These are phyloP conservation scores for Ryuthela nishihirai DNA, from an alignment of 2,888 invertebrate genomes.

Conservation along the genomic window DNA sequence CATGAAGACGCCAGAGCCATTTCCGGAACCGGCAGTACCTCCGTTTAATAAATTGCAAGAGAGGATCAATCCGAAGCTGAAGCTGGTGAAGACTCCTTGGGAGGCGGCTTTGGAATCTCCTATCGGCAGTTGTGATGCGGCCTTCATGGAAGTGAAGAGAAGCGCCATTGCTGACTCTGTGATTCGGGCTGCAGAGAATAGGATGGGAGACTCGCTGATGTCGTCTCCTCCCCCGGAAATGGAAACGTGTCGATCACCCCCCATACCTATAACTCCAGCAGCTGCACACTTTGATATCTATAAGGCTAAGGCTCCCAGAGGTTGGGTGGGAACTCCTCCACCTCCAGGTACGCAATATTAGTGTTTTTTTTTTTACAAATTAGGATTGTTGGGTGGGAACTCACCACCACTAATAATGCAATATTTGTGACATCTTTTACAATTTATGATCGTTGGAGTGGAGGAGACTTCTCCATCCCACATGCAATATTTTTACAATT, in stretches of 20 bases:
- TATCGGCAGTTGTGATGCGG: slow-evolving; percentile 62
- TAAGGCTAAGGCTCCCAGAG: slow-evolving; percentile 28
- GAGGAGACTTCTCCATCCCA: too few species aligned
- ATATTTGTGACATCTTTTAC: too few species aligned
- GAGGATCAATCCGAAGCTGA: slow-evolving; percentile 48
- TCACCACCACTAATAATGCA: too few species aligned
- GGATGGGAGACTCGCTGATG: slow-evolving; percentile 21
- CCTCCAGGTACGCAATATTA: too few species aligned
- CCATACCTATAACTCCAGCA: slow-evolving; percentile 12
- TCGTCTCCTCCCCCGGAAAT: slow-evolving; percentile 3
- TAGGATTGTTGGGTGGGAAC: too few species aligned
- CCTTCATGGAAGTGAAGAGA: slow-evolving; percentile 57
- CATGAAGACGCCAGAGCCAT: slow-evolving; percentile 13
- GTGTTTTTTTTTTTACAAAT: too few species aligned
- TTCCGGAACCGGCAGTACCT: slow-evolving; percentile 2
- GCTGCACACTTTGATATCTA: slow-evolving; percentile 23
- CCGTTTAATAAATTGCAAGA: neutral
- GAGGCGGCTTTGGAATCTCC: slow-evolving; percentile 64
- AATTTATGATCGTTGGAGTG: too few species aligned
- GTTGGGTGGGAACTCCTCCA: slow-evolving; percentile 18
- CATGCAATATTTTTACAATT: too few species aligned
- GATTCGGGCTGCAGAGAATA: slow-evolving; percentile 44
- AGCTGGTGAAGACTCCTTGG: slow-evolving; percentile 65
- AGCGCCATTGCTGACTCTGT: slow-evolving; percentile 45
- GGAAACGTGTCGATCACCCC: slow-evolving; percentile 19